phyloP scores from a whole-genome alignment of 1,140 invertebrate genomes.

The Meteorus sp. region DNA sequence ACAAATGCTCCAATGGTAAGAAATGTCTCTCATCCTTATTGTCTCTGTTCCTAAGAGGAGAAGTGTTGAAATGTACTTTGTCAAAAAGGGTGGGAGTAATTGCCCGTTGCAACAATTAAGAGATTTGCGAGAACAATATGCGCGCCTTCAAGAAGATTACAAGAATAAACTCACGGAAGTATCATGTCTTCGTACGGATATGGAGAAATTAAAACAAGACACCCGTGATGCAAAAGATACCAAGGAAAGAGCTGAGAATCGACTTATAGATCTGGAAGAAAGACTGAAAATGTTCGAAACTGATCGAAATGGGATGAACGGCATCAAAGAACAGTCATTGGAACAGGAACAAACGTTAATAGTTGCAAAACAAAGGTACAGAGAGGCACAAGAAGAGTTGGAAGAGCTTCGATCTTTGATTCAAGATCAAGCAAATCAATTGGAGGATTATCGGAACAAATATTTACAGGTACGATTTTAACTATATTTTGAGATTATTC shows the following conservation, averaged over 20 bases:
- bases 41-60: constrained; percentile 3
- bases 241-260: constrained; percentile 59
- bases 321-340: constrained; percentile 64
- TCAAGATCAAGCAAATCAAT: constrained; percentile 70
- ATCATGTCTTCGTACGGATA: constrained; percentile 56
- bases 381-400: constrained; percentile 68
- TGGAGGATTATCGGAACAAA: constrained; percentile 76
- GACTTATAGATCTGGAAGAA: constrained; percentile 58
- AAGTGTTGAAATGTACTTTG: neutral
- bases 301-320: constrained; percentile 45
- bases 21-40: constrained; percentile 23
- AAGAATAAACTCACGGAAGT: constrained; percentile 63
- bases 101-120: constrained; percentile 52
- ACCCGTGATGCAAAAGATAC: constrained; percentile 58
- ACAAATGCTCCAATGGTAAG: constrained; percentile 37
- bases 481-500: neutral
- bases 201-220: constrained; percentile 58
- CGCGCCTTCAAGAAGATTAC: constrained; percentile 62
- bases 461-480: constrained; percentile 50
- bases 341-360: constrained; percentile 68
- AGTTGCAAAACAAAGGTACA: constrained; percentile 65
- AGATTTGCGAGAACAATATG: constrained; percentile 61
- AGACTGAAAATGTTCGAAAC: constrained; percentile 44
- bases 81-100: constrained; percentile 29
- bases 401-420: constrained; percentile 69